These are phyloP conservation scores for Todus mexicanus DNA, from an alignment of 2,797 vertebrate genomes.

Conservation along the genomic window DNA sequence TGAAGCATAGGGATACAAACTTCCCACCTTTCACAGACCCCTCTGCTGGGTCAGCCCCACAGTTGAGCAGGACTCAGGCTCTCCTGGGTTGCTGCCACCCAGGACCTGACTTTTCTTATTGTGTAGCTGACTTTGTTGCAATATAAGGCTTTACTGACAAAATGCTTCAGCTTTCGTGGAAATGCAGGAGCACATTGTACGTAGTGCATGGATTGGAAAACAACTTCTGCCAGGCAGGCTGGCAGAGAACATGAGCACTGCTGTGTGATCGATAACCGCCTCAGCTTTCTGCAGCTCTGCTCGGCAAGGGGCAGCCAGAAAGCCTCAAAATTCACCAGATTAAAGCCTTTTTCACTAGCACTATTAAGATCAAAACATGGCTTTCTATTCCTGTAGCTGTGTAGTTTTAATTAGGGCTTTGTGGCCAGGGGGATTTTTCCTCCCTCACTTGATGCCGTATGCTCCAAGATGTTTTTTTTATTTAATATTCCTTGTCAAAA, in stretches of 20 bases:
- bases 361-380: not conserved
- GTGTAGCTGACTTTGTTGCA: not conserved
- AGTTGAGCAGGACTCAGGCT: not conserved
- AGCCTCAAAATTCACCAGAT: not conserved
- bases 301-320: not conserved
- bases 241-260: not conserved
- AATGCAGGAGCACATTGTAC: not conserved
- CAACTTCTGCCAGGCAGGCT: not conserved
- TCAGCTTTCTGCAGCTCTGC: not conserved
- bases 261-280: not conserved
- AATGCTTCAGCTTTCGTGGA: not conserved
- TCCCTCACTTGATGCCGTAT: not conserved
- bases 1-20: not conserved
- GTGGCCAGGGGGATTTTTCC: not conserved
- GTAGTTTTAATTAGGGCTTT: not conserved
- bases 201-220: not conserved
- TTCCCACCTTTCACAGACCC: not conserved
- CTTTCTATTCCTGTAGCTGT: not conserved
- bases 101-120: not conserved
- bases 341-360: not conserved
- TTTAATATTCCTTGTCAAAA: not conserved
- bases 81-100: rapidly evolving
- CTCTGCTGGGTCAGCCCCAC: not conserved
- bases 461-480: not conserved
- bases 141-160: not conserved